A percentile compares a stretch with the other conserved stretches of the same genome.
These are phyloP conservation scores for Motacilla alba DNA, from an alignment of 2,113 vertebrate genomes.

Conservation along the genomic window DNA sequence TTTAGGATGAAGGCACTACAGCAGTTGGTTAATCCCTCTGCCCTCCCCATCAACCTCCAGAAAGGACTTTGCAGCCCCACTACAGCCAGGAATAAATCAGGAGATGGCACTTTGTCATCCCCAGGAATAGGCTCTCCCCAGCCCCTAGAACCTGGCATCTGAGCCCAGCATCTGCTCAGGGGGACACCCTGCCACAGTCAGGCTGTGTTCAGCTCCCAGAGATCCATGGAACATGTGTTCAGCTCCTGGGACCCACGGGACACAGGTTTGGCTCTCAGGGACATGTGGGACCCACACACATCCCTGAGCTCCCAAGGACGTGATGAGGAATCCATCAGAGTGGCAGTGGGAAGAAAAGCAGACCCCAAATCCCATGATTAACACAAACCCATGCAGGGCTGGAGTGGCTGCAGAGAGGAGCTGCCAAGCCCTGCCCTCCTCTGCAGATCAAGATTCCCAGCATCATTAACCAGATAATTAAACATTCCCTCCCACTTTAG, in stretches of 20 bases:
- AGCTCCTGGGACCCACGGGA: neutral
- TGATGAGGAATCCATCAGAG: accelerated
- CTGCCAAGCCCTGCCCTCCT: neutral
- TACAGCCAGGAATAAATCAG: neutral
- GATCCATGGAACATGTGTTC: accelerated
- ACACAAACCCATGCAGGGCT: neutral
- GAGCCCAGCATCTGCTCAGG: neutral
- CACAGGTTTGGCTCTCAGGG: neutral
- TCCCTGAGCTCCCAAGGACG: neutral
- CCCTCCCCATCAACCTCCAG: neutral
- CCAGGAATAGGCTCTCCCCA: neutral
- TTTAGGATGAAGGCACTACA: conserved; percentile 42
- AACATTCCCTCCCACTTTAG: neutral
- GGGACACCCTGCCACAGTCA: accelerated
- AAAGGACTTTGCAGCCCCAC: neutral
- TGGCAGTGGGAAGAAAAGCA: neutral
- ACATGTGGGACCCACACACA: accelerated
- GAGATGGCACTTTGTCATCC: neutral
- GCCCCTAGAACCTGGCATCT: accelerated
- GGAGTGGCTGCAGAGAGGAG: neutral
- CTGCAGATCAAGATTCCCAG: neutral
- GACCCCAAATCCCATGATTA: neutral
- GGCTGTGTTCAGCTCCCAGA: neutral
- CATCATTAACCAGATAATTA: conserved; percentile 3
- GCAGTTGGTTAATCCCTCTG: conserved; percentile 37